phyloP scores from a whole-genome alignment of 2,888 invertebrate genomes.

The Ophion costatus region DNA sequence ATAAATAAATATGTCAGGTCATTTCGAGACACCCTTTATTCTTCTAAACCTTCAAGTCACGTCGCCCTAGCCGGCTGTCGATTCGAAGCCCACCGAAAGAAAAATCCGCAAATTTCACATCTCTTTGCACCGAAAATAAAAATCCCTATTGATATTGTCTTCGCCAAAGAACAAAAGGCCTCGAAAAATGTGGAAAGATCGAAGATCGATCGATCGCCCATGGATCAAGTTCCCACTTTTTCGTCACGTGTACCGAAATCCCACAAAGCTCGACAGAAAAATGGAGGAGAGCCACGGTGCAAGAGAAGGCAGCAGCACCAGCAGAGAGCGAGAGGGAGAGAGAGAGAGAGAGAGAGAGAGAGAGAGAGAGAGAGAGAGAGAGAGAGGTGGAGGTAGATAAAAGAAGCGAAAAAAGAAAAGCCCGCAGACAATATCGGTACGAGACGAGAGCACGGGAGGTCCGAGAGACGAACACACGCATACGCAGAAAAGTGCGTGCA shows the following conservation, averaged over 20 bases:
- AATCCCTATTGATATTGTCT: neutral
- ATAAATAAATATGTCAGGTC: too few relatives aligned
- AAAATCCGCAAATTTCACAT: neutral
- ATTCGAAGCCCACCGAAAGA: too few relatives aligned
- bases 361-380: too few relatives aligned
- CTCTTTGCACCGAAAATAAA: neutral
- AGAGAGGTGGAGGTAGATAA: neutral
- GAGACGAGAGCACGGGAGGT: slow-evolving; percentile 38
- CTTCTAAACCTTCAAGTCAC: too few relatives aligned
- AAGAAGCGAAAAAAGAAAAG: neutral
- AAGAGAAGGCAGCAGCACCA: neutral
- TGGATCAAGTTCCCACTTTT: neutral
- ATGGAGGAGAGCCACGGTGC: neutral
- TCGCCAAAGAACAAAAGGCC: neutral
- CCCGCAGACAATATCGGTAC: slow-evolving; percentile 7
- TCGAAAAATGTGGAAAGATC: neutral
- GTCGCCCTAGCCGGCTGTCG: too few relatives aligned
- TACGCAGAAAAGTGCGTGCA: slow-evolving; percentile 9
- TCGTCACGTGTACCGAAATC: neutral
- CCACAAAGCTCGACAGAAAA: neutral
- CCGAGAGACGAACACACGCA: slow-evolving; percentile 4
- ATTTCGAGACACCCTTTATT: too few relatives aligned
- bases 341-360: too few relatives aligned
- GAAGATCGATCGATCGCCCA: slow-evolving; percentile 1
- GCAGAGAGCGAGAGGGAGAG: too few relatives aligned